These are phyloP conservation scores for Phylloscopus trochilus DNA, from an alignment of 2,113 vertebrate genomes.

Conservation along the genomic window DNA sequence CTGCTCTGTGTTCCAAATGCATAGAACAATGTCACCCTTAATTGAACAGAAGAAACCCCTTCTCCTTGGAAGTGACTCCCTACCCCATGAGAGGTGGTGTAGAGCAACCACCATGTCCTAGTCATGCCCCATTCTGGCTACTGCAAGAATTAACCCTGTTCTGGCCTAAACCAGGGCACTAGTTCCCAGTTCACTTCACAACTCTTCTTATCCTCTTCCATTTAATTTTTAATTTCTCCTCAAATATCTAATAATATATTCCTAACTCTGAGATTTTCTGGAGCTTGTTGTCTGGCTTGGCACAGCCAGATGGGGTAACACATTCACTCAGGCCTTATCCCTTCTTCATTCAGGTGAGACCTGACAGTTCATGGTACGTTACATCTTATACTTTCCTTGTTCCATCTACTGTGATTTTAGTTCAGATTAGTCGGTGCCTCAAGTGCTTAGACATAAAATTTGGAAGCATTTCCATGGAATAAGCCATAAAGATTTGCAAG, in stretches of 20 bases:
- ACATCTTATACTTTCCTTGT: neutral
- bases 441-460: neutral
- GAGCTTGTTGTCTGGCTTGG: neutral
- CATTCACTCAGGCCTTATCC: neutral
- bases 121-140: neutral
- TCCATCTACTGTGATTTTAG: neutral
- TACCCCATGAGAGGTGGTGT: too few species aligned
- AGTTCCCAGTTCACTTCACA: neutral
- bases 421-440: neutral
- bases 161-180: neutral
- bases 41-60: neutral
- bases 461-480: neutral
- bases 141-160: neutral
- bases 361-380: neutral
- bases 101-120: neutral
- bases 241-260: neutral
- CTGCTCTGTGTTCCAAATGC: neutral
- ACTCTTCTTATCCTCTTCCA: neutral
- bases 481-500: rapidly evolving
- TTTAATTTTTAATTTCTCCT: neutral
- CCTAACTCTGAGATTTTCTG: neutral
- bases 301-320: neutral
- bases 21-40: rapidly evolving
- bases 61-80: neutral
- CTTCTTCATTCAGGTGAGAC: neutral